Evolutionary conservation across 2,797 vertebrate species (phyloP).

Genomic region (Tauraco hartlaubi): DNA sequence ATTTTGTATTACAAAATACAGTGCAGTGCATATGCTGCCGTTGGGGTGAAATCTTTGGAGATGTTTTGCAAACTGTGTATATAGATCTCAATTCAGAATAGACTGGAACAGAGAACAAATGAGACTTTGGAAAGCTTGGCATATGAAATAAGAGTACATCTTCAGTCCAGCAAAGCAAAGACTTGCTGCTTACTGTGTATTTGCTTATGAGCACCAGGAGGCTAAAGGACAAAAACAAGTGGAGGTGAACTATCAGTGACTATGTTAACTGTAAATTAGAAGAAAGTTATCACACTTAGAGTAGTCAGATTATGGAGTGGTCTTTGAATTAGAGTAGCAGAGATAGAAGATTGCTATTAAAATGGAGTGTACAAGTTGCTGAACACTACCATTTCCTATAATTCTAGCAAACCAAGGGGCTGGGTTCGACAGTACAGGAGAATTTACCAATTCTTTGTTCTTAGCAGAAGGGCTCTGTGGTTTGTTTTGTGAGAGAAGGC

Average conservation of each 20-base stretch:
- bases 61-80: not conserved
- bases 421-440: not conserved
- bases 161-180: not conserved
- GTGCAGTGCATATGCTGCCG: not conserved
- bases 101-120: not conserved
- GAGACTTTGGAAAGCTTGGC: not conserved
- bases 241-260: not conserved
- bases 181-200: not conserved
- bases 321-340: not conserved
- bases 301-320: not conserved
- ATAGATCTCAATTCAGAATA: not conserved
- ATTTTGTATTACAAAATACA: not conserved
- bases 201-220: not conserved
- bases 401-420: not conserved
- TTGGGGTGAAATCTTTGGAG: not conserved
- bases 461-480: not conserved
- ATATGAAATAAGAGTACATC: not conserved
- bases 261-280: not conserved
- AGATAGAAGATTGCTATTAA: not conserved
- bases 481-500: not conserved
- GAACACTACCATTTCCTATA: not conserved
- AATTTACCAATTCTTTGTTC: not conserved
- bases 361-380: not conserved
- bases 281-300: not conserved
- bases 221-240: not conserved